These are phyloP conservation scores for Tetropium fuscum DNA, from an alignment of 2,888 invertebrate genomes.

Conservation along the genomic window DNA sequence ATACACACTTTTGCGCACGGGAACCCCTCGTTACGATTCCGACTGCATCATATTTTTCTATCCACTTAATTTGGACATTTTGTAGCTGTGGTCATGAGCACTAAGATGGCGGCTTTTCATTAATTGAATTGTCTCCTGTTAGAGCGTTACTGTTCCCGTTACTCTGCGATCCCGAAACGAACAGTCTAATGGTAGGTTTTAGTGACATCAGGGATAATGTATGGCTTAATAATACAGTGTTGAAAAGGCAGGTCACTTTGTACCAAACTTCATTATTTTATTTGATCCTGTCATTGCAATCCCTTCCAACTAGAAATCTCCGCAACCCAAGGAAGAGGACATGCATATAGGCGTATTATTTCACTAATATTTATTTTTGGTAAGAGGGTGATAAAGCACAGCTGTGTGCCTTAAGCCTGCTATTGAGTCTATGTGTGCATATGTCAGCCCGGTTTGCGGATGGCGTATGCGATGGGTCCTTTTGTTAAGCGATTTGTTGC, in stretches of 20 bases:
- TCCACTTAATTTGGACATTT: slow-evolving; percentile 60
- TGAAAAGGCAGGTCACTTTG: slow-evolving; percentile 68
- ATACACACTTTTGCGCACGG: too few relatives aligned
- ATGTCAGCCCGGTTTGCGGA: slow-evolving; percentile 62
- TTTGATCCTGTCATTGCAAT: slow-evolving; percentile 62
- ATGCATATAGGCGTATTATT: background rate
- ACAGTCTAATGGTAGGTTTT: slow-evolving; percentile 60
- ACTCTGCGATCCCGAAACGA: slow-evolving; percentile 41
- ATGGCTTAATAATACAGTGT: slow-evolving; percentile 67
- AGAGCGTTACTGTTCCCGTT: slow-evolving; percentile 49
- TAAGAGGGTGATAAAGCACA: slow-evolving; percentile 59
- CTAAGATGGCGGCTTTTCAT: slow-evolving; percentile 60
- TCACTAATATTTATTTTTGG: slow-evolving; percentile 51
- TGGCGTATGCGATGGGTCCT: slow-evolving; percentile 55
- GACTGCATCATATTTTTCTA: slow-evolving; percentile 45
- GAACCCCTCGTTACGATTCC: too few relatives aligned
- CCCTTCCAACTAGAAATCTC: slow-evolving; percentile 53
- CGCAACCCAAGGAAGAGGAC: slow-evolving; percentile 30
- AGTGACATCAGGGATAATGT: slow-evolving; percentile 65
- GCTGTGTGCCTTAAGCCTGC: slow-evolving; percentile 62
- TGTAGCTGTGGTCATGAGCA: slow-evolving; percentile 58
- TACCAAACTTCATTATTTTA: slow-evolving; percentile 66
- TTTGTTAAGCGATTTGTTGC: slow-evolving; percentile 62
- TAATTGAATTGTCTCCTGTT: slow-evolving; percentile 53
- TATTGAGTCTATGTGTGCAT: slow-evolving; percentile 64